Base-by-base conservation (phyloP, 2,888 invertebrate species). In the Lasioglossum lativentre region DNA sequence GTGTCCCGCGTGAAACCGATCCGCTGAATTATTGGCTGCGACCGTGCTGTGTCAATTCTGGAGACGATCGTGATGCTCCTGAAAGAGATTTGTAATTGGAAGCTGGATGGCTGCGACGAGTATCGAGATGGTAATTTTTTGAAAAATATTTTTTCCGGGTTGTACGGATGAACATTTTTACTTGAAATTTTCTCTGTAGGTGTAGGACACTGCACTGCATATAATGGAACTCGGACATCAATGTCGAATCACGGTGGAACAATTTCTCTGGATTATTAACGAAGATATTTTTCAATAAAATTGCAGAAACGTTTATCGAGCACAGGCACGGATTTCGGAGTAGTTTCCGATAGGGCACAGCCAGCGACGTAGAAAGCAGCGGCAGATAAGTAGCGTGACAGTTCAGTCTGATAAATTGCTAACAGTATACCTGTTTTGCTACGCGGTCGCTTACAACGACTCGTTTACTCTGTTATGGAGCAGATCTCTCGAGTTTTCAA, bases 341-440 rank as follows among this genome's bases (percentile, higher is more conserved):
- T 38, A 38, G 38, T n/a, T 68, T 68, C 40, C 5, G 38, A 23
- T 40, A 38, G 68, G 68, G 12, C 66, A 10, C 14, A 66, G 8
- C 8, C 23, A 1, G 12, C n/a, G 19, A 10, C 68, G 6, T 68
- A 68, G 68, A 68, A 68, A 68, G 38, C 68, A 34, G 10, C n/a
- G 70, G 70, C 23, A n/a, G 73, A 73, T 30, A 73, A 73, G 52
- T 47, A 47, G 52, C 30, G 47, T 30, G 47, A 47, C 73, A 52
- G 30, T 73, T 73, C 30, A 34, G 52, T 27, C 34, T 52, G 73
- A 73, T 47, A 73, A 73, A 73, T 73, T 73, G 73, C 47, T 52
- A 47, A 47, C 47, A 47, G 47, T 73, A 52, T 73, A 73, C 73
- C 73, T 23, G 73, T 47, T 73, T 47, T 47, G 73, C 47, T 47